Evolutionary conservation across 2,888 invertebrate genomes (phyloP).

Genomic region (Dryobotodes eremita): DNA sequence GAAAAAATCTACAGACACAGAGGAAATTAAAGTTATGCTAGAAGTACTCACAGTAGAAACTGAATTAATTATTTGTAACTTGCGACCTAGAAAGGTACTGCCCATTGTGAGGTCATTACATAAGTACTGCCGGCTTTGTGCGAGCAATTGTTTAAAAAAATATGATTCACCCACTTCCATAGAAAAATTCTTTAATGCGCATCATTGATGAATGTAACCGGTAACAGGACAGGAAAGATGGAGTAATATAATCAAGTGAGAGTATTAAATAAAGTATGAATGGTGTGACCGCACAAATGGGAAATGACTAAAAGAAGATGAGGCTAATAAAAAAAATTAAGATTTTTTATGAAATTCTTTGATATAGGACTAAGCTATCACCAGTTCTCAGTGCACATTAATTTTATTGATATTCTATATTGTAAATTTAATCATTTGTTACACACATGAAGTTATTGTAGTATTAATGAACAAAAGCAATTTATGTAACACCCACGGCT

Average conservation of each 20-base stretch:
- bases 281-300: neutral
- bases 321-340: neutral
- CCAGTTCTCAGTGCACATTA: neutral
- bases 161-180: constrained; percentile 60
- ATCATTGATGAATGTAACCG: constrained; percentile 31
- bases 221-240: constrained; percentile 5
- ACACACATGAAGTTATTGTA: constrained; percentile 33
- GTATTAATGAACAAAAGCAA: constrained; percentile 49
- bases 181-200: constrained; percentile 42
- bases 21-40: constrained; percentile 54
- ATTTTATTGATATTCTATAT: neutral
- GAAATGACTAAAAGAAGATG: neutral
- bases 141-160: constrained; percentile 65
- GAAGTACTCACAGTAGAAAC: constrained; percentile 60
- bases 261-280: neutral
- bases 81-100: constrained; percentile 70
- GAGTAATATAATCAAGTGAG: neutral
- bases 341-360: no score
- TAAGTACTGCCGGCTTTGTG: constrained; percentile 60
- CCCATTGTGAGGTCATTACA: constrained; percentile 68
- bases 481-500: constrained; percentile 46
- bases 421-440: constrained; percentile 18
- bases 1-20: constrained; percentile 32
- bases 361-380: neutral
- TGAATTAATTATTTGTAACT: constrained; percentile 71